Conservation (phyloP, 2,113 vertebrate genomes). For the Leptosomus discolor region DNA sequence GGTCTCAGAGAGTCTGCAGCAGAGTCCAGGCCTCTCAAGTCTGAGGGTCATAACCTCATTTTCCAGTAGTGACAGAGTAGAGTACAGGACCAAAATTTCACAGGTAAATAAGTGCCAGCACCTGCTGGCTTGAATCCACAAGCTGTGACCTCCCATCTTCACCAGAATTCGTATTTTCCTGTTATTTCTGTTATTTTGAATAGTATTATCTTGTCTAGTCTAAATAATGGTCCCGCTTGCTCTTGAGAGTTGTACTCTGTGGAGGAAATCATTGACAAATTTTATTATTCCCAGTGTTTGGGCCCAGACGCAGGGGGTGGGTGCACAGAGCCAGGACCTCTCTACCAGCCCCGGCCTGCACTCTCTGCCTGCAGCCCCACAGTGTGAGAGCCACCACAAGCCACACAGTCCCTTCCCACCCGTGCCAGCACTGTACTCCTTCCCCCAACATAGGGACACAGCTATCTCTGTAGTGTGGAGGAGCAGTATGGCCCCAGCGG, state of each 20-base stretch:
- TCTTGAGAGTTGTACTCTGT: background rate
- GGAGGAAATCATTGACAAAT: background rate
- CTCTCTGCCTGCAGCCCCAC: background rate
- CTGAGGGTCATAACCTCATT: background rate
- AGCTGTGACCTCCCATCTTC: background rate
- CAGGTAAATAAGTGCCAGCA: background rate
- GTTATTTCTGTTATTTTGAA: background rate
- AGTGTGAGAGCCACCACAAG: background rate
- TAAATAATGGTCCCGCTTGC: background rate
- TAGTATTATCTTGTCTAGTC: background rate
- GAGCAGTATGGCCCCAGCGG: background rate
- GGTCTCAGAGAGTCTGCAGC: background rate
- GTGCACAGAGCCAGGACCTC: background rate
- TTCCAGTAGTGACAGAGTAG: background rate
- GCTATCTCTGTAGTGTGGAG: background rate
- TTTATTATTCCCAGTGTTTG: background rate
- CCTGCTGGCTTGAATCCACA: background rate
- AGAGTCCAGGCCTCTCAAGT: background rate
- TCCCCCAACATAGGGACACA: background rate
- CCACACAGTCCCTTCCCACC: background rate
- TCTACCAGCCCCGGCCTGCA: background rate
- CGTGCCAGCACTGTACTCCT: rapidly evolving
- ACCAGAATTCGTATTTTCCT: background rate
- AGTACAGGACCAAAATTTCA: background rate
- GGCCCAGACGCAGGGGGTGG: background rate